Conservation (phyloP, 2,888 invertebrate species). For the Pollenia griseotomentosa region DNA sequence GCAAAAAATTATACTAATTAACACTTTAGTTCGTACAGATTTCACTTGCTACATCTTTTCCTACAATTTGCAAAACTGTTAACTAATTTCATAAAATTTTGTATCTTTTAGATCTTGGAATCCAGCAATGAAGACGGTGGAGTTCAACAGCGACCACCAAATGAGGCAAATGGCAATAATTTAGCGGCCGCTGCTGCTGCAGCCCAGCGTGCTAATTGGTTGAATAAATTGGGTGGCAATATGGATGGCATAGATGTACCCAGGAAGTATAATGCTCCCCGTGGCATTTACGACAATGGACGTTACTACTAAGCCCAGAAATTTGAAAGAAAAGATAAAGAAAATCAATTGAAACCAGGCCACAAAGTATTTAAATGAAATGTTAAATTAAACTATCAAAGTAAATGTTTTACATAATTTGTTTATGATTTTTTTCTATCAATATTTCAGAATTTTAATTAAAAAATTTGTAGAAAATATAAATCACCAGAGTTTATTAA, state of each 20-base stretch:
- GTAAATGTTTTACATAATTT: slow-evolving; percentile 2
- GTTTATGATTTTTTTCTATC: neutral
- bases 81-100: slow-evolving; percentile 42
- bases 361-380: slow-evolving; percentile 14
- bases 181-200: slow-evolving; percentile 61
- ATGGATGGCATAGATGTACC: slow-evolving; percentile 77
- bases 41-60: too few relatives aligned
- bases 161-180: slow-evolving; percentile 76
- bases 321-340: neutral
- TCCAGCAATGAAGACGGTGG: slow-evolving; percentile 82
- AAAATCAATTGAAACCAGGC: slow-evolving; percentile 4
- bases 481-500: neutral
- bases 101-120: slow-evolving; percentile 81
- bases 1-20: slow-evolving; percentile 57
- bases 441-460: neutral
- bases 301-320: slow-evolving; percentile 76
- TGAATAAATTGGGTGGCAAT: slow-evolving; percentile 77
- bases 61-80: slow-evolving; percentile 6
- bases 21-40: slow-evolving; percentile 29
- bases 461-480: neutral
- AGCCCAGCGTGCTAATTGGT: slow-evolving; percentile 78
- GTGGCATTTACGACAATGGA: slow-evolving; percentile 76
- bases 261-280: slow-evolving; percentile 74
- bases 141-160: slow-evolving; percentile 77
- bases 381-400: neutral